phyloP scores from a whole-genome alignment of 2,113 vertebrate species.

The Percina caprodes region DNA sequence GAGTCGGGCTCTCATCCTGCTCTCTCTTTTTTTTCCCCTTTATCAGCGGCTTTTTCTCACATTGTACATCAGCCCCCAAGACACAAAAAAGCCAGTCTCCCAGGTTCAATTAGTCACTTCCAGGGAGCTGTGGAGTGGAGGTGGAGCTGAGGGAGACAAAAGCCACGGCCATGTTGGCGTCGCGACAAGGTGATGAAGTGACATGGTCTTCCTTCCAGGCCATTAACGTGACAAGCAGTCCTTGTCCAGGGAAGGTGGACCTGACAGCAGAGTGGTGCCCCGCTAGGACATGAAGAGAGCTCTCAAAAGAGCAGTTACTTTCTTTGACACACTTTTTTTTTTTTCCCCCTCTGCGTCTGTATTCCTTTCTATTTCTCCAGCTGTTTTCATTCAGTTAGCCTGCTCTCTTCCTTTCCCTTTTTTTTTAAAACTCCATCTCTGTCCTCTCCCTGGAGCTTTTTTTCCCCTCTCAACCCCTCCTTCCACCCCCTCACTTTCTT shows the following conservation, averaged over 20 bases:
- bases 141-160: slow-evolving; percentile 73
- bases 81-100: slow-evolving; percentile 72
- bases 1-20: slow-evolving; percentile 49
- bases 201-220: slow-evolving; percentile 72
- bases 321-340: slow-evolving; percentile 44
- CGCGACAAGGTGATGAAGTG: slow-evolving; percentile 70
- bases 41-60: slow-evolving; percentile 74
- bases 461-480: slow-evolving; percentile 41
- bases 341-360: neutral
- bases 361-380: slow-evolving; percentile 17
- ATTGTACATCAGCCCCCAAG: slow-evolving; percentile 77
- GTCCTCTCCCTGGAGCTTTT: slow-evolving; percentile 41
- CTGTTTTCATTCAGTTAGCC: slow-evolving; percentile 43
- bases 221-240: slow-evolving; percentile 73
- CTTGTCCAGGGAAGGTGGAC: slow-evolving; percentile 67
- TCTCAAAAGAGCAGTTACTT: slow-evolving; percentile 52
- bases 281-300: slow-evolving; percentile 42
- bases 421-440: slow-evolving; percentile 36
- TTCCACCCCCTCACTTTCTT: slow-evolving; percentile 53
- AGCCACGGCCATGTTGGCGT: slow-evolving; percentile 61
- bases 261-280: slow-evolving; percentile 64
- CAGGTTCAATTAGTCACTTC: slow-evolving; percentile 84
- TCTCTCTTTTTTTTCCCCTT: slow-evolving; percentile 52
- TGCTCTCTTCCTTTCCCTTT: slow-evolving; percentile 3
- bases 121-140: slow-evolving; percentile 65